phyloP scores from a whole-genome alignment of 1,140 invertebrate genomes.

The Araneus ventricosus region DNA sequence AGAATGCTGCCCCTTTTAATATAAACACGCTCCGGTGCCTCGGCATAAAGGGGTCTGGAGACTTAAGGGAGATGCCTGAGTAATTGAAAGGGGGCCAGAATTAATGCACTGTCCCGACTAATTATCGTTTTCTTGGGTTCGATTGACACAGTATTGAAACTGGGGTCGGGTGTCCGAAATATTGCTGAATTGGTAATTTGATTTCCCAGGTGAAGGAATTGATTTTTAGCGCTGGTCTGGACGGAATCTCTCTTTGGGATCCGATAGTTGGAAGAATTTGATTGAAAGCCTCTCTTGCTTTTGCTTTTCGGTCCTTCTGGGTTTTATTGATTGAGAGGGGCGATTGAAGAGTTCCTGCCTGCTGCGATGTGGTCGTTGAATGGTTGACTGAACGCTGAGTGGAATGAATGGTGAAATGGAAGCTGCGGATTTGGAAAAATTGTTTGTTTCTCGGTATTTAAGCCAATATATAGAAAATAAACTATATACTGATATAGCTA shows the following conservation, averaged over 20 bases:
- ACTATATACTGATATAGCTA: no score
- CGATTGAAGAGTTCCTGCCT: neutral
- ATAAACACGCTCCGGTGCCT: neutral
- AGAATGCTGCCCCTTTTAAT: slow-evolving; percentile 21
- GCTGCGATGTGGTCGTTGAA: no score
- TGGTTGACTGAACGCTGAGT: no score
- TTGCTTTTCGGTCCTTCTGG: neutral
- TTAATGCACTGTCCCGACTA: slow-evolving; percentile 39
- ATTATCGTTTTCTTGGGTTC: slow-evolving; percentile 50
- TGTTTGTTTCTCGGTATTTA: no score
- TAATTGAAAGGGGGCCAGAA: slow-evolving; percentile 25
- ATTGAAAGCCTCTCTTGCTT: neutral
- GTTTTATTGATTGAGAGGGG: neutral
- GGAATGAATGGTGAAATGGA: neutral
- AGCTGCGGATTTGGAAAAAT: no score
- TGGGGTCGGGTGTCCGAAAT: neutral
- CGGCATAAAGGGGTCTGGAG: neutral
- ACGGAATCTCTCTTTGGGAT: neutral
- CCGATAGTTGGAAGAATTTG: neutral
- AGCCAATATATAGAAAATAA: no score
- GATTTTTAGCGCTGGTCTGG: neutral
- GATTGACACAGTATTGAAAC: slow-evolving; percentile 29
- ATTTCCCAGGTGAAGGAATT: slow-evolving; percentile 12
- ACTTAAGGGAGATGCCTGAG: neutral
- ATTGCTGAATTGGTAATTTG: neutral